Base-by-base conservation (phyloP, 2,888 invertebrate species). In the Anthophora plumipes region DNA sequence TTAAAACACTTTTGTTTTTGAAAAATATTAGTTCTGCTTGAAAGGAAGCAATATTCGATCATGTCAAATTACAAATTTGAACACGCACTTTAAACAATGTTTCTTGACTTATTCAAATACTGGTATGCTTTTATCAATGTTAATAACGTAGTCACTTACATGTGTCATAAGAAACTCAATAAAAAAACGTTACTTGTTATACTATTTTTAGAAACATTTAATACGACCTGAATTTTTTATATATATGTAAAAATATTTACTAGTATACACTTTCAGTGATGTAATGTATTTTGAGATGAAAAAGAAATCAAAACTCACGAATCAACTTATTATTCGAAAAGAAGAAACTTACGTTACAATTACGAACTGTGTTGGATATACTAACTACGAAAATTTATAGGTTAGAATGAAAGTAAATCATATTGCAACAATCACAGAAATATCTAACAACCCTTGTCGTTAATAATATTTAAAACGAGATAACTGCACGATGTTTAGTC, bases 351-450 rank as follows among this genome's bases (percentile, higher is more conserved):
- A 8, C 39, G 39, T 61, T 22, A 46, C 31, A 46, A 54, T 12
- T 25, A 5, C 31, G 22, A 80, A 41, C 11, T 52, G 39, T 61
- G 61, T 11, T 31, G 43, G 17, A 9, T 54, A 43, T 14, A 69
- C 52, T 9, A 31, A 59, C 17, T 59, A 50, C 17, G 25, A 17
- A 63, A 73, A 43, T 22, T 77, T 76, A 31, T 67, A 84, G 80
- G 83, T 77, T 84, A 83, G 70, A 59, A 50, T 64, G 39, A 60
- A 72, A 69, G 39, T 17, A 64, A 68, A 43, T 69, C 37, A 7
- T 59, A 37, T 72, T 48, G 50, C 52, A 48, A 66, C 20, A 48
- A n/a, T 57, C 39, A 50, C 57, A 22, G 14, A 48, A 64, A 69
- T 46, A 68, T 68, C 11, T 25, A 43, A 17, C 50, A 43, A 39